Percentiles rank a stretch among this genome's conserved stretches.
Evolutionary conservation across 2,797 vertebrate species (phyloP).

Genomic region (Tangara arthus): DNA sequence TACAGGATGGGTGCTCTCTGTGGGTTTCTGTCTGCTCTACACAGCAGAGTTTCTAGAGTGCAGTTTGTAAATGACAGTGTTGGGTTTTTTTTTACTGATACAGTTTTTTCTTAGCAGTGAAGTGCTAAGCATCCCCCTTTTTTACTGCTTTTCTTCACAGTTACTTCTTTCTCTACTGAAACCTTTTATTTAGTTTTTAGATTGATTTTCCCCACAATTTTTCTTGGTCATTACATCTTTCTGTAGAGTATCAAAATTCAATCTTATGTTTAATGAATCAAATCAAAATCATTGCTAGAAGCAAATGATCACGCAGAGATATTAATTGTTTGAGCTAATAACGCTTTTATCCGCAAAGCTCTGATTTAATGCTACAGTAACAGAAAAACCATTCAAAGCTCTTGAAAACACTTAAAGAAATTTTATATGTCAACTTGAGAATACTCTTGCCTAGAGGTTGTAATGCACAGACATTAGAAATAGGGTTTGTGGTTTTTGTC

Average conservation of each 20-base stretch:
- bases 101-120: neutral
- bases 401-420: neutral
- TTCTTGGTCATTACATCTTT: neutral
- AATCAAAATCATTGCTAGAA: neutral
- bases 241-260: neutral
- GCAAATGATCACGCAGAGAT: neutral
- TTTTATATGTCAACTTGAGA: neutral
- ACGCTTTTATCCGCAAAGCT: neutral
- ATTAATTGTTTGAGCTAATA: neutral
- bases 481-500: neutral
- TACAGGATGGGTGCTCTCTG: neutral
- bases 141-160: neutral
- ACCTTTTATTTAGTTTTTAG: neutral
- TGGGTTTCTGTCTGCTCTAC: neutral
- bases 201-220: accelerated
- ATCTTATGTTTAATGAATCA: neutral
- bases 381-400: neutral
- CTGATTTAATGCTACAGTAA: neutral
- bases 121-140: neutral
- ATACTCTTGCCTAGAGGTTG: neutral
- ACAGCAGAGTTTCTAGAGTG: neutral
- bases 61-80: neutral
- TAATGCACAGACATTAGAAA: neutral
- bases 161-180: neutral
- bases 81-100: neutral